These are phyloP conservation scores for Eleutherodactylus coqui DNA, from an alignment of 2,797 vertebrate genomes.

Conservation along the genomic window DNA sequence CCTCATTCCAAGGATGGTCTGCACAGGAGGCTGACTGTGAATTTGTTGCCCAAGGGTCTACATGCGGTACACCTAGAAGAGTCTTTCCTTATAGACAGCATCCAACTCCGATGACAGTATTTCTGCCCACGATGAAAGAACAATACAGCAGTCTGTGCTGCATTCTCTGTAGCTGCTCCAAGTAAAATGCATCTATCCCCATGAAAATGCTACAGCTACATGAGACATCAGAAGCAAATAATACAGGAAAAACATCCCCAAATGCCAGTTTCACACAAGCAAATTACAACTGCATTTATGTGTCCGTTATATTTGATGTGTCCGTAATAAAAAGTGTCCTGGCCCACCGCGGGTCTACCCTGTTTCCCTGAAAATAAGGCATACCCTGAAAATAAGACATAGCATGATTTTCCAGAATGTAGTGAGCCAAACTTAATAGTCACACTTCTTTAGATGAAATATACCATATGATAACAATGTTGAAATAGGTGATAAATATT, in stretches of 20 bases:
- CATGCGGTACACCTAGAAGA: background rate
- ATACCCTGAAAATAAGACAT: too few species aligned
- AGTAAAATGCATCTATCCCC: background rate
- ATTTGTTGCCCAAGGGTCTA: background rate
- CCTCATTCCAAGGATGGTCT: background rate
- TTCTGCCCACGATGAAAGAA: background rate
- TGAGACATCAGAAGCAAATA: background rate
- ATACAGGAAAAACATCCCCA: background rate
- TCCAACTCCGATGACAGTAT: background rate
- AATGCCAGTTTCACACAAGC: too few species aligned
- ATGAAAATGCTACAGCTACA: background rate
- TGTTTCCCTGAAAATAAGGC: too few species aligned
- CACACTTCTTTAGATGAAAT: constrained; percentile 23
- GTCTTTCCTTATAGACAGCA: too few species aligned
- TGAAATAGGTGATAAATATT: constrained; percentile 13
- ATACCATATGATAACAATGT: constrained; percentile 12
- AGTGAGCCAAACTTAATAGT: constrained; percentile 42
- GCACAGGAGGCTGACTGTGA: background rate
- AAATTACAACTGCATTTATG: too few species aligned
- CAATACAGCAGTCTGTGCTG: background rate
- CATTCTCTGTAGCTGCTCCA: background rate
- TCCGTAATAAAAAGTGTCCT: too few species aligned
- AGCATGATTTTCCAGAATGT: too few species aligned
- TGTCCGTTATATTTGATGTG: too few species aligned
- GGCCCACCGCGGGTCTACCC: too few species aligned